Evolutionary conservation across 1,140 invertebrate genomes (phyloP), one percentile per base, ranked within the genome.

Genomic region (Heliothis subflexa): DNA sequence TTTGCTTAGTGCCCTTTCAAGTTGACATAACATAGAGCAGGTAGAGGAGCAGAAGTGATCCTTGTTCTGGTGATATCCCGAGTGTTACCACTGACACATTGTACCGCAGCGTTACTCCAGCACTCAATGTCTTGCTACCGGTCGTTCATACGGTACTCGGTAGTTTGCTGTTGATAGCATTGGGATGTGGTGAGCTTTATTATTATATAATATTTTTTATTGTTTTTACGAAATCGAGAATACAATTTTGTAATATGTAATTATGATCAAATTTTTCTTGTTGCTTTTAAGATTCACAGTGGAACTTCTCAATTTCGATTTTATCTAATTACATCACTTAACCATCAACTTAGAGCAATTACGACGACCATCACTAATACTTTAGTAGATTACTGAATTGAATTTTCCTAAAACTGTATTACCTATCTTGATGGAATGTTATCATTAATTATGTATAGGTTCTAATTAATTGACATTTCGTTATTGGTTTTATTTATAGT

Each of bases 1-100:
- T 92, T 92, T 91, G 90, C 91, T 93, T 93, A 92, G 88, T 93
- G 89, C 88, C 91, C 91, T 88, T 86, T 88, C 75, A 78, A 82
- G 81, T 83, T 82, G 83, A 82, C 57, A 78, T 81, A 78, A 83
- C 78, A 77, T 86, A 83, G 74, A 80, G 68, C 78, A 77, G 81
- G 71, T 81, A 85, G 78, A 62, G 78, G 77, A 78, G 81, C 74
- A 64, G 54, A 83, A 85, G 81, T 82, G 75, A 77, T 81, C 79
- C 86, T 80, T 83, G 77, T 88, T 84, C 79, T 85, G 85, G 88
- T 89, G 89, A 89, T 90, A 87, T 87, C 85, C 84, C 18, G 59
- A 64, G 57, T 75, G 73, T 75, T 75, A 75, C 73, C 73, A 62
- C 72, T 59, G 75, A 68, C 62, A 57, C 54, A 50, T 54, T 68